phyloP scores from a whole-genome alignment of 2,888 invertebrate species.

The Axea sp. region DNA sequence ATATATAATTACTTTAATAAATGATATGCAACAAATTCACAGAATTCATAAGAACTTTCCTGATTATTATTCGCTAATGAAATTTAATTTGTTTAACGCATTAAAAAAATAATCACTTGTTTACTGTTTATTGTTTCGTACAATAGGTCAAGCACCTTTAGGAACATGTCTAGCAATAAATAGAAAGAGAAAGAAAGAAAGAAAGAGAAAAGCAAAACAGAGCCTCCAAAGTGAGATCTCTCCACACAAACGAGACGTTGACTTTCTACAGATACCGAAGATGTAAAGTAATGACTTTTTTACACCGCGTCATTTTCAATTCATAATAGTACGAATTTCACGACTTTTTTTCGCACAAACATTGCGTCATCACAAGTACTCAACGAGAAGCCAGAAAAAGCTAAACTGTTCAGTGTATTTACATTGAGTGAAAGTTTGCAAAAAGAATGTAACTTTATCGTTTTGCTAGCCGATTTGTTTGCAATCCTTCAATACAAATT shows the following conservation, averaged over 20 bases:
- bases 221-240: constrained; percentile 37
- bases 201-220: constrained; percentile 10
- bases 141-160: constrained; percentile 43
- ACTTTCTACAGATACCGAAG: constrained; percentile 44
- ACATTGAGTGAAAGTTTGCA: constrained; percentile 49
- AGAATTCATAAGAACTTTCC: too few relatives aligned
- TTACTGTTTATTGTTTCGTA: constrained; percentile 23
- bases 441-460: constrained; percentile 29
- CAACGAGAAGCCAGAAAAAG: constrained; percentile 9
- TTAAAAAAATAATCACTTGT: too few relatives aligned
- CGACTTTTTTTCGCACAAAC: constrained; percentile 37
- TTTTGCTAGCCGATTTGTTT: constrained; percentile 18
- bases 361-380: constrained; percentile 33
- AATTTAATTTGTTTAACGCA: too few relatives aligned
- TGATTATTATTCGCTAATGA: too few relatives aligned
- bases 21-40: too few relatives aligned
- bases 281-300: constrained; percentile 50
- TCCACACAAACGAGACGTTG: constrained; percentile 46
- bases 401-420: constrained; percentile 16
- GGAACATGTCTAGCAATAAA: constrained; percentile 17
- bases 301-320: constrained; percentile 40
- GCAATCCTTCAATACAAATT: not conserved
- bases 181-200: constrained; percentile 14
- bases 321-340: constrained; percentile 54
- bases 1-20: too few relatives aligned